Evolutionary conservation across 2,888 invertebrate genomes (phyloP).

Genomic region (Mesorhabditis belari): DNA sequence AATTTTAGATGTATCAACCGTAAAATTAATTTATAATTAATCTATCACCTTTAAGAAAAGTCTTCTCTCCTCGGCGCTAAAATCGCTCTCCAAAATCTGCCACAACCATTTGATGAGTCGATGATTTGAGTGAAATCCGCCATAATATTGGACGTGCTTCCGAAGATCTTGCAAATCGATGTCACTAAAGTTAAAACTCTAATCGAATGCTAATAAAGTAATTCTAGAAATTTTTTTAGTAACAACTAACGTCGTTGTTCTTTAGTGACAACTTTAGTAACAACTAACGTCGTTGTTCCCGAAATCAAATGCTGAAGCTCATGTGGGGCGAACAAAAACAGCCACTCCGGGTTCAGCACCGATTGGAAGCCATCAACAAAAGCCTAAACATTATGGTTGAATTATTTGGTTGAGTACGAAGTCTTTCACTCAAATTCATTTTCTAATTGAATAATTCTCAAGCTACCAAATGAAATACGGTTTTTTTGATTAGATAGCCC

Average conservation of each 20-base stretch:
- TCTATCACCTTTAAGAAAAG: constrained; percentile 73
- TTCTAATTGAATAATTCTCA: no score
- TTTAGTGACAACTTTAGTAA: no score
- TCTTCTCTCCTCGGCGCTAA: constrained; percentile 79
- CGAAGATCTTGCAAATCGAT: constrained; percentile 84
- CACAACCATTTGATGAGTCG: constrained; percentile 91
- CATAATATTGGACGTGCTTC: constrained; percentile 91
- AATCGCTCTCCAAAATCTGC: constrained; percentile 93
- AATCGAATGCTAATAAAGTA: background rate
- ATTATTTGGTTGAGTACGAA: no score
- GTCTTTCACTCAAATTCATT: no score
- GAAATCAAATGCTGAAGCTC: constrained; percentile 94
- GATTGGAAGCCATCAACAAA: constrained; percentile 24
- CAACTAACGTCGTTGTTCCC: constrained; percentile 64
- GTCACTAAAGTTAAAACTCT: constrained; percentile 61
- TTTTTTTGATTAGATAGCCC: no score
- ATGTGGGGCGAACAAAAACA: constrained; percentile 85
- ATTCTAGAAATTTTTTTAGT: constrained; percentile 1
- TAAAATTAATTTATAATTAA: constrained; percentile 1
- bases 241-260: no score
- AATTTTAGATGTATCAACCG: background rate
- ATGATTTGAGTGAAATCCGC: constrained; percentile 93
- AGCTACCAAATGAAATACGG: no score
- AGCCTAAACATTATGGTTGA: background rate
- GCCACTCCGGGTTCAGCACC: constrained; percentile 76